These are phyloP conservation scores for Andrena flavipes DNA, from an alignment of 2,888 invertebrate genomes.

Conservation along the genomic window DNA sequence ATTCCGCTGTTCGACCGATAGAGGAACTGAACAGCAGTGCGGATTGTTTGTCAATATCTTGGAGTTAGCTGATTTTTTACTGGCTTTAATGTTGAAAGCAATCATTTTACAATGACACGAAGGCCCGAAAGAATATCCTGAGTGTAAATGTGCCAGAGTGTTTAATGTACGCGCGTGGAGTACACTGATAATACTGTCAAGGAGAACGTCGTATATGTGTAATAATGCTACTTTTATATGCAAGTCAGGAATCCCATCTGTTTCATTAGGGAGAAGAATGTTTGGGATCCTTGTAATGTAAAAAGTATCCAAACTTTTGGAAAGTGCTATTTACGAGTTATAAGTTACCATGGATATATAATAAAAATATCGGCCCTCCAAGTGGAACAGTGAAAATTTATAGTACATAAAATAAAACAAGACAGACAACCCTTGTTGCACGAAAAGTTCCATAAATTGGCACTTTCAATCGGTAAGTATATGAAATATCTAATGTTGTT, in stretches of 20 bases:
- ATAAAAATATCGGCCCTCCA: slow-evolving; percentile 18
- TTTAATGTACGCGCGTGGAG: slow-evolving; percentile 31
- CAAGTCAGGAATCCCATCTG: slow-evolving; percentile 68
- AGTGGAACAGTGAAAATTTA: slow-evolving; percentile 33
- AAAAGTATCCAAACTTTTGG: slow-evolving; percentile 17
- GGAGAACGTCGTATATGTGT: slow-evolving; percentile 61
- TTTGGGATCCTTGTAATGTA: slow-evolving; percentile 41
- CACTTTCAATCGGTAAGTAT: slow-evolving; percentile 51
- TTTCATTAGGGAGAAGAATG: slow-evolving; percentile 62
- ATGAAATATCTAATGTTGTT: slow-evolving; percentile 18
- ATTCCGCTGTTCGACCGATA: slow-evolving; percentile 70
- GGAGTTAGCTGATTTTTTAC: slow-evolving; percentile 57
- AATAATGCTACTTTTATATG: slow-evolving; percentile 68
- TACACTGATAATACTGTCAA: slow-evolving; percentile 66
- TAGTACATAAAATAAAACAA: slow-evolving; percentile 26
- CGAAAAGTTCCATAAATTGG: slow-evolving; percentile 57
- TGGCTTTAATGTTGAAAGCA: slow-evolving; percentile 36
- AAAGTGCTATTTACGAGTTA: slow-evolving; percentile 24
- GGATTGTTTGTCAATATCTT: slow-evolving; percentile 77
- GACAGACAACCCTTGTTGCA: slow-evolving; percentile 39
- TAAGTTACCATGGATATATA: slow-evolving; percentile 47
- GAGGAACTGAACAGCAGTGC: slow-evolving; percentile 61
- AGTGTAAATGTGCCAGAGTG: slow-evolving; percentile 38
- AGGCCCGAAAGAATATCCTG: slow-evolving; percentile 36
- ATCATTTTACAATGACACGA: slow-evolving; percentile 48